Conservation (phyloP, 2,113 vertebrate species). For the Sclerurus mexicanus region DNA sequence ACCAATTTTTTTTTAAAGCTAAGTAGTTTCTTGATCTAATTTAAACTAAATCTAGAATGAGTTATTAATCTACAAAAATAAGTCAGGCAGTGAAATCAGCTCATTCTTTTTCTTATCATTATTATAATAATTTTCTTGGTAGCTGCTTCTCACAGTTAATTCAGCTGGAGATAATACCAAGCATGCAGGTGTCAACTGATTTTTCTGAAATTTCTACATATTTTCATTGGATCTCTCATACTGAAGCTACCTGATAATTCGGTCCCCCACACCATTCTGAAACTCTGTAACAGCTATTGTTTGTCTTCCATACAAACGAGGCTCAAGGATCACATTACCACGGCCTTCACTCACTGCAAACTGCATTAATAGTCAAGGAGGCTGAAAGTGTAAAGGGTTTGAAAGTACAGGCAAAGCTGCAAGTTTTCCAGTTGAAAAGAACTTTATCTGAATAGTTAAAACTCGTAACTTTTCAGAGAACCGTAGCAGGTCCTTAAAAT, state of each 20-base stretch:
- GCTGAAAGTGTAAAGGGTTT: background rate
- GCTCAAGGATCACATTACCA: background rate
- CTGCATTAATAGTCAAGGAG: background rate
- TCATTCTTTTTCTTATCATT: background rate
- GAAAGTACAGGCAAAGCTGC: background rate
- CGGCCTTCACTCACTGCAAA: background rate
- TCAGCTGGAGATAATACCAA: background rate
- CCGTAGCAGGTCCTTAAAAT: background rate
- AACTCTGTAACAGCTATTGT: background rate
- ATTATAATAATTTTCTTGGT: background rate
- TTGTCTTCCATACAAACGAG: background rate
- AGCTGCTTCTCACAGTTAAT: background rate
- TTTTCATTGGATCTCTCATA: background rate
- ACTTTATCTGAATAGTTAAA: slow-evolving; percentile 4
- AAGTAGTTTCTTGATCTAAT: background rate
- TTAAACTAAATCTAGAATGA: background rate
- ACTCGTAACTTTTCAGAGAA: background rate
- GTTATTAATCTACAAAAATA: background rate
- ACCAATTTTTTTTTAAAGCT: background rate
- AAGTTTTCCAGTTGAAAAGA: background rate
- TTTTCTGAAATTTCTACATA: background rate
- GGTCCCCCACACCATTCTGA: background rate
- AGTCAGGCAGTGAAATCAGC: background rate
- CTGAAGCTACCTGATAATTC: background rate
- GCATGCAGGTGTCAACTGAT: background rate